Evolutionary conservation across 2,113 vertebrate species (phyloP).

Genomic region (Hypomesus transpacificus): DNA sequence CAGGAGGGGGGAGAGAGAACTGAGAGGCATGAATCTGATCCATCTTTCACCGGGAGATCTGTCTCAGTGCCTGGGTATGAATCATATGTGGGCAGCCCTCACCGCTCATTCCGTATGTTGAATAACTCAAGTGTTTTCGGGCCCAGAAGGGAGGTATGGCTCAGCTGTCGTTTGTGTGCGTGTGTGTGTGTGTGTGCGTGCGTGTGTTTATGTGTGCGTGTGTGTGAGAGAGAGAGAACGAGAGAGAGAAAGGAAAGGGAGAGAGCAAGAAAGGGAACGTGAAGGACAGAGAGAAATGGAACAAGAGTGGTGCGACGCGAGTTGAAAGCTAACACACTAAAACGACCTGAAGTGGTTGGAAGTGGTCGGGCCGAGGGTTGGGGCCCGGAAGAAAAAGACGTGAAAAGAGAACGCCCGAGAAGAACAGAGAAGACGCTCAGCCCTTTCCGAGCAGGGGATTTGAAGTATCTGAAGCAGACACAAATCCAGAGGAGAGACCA

Average conservation of each 20-base stretch:
- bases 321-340: background rate
- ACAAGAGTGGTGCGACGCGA: background rate
- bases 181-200: background rate
- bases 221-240: background rate
- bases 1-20: background rate
- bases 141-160: constrained; percentile 4
- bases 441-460: background rate
- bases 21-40: background rate
- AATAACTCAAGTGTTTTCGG: constrained; percentile 16
- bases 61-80: background rate
- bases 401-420: too few relatives aligned
- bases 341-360: background rate
- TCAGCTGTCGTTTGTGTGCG: background rate
- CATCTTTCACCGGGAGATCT: background rate
- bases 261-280: background rate
- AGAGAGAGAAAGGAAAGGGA: background rate
- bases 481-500: background rate
- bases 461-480: background rate
- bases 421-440: too few relatives aligned
- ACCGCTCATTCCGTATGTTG: constrained; percentile 3
- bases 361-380: too few relatives aligned
- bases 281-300: too few relatives aligned
- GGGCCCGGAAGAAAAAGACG: too few relatives aligned
- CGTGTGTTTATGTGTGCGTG: background rate
- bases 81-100: constrained; percentile 18